Evolutionary conservation across 2,113 vertebrate genomes (phyloP), one percentile per base, ranked within the genome.

Genomic region (Oryzias curvinotus): DNA sequence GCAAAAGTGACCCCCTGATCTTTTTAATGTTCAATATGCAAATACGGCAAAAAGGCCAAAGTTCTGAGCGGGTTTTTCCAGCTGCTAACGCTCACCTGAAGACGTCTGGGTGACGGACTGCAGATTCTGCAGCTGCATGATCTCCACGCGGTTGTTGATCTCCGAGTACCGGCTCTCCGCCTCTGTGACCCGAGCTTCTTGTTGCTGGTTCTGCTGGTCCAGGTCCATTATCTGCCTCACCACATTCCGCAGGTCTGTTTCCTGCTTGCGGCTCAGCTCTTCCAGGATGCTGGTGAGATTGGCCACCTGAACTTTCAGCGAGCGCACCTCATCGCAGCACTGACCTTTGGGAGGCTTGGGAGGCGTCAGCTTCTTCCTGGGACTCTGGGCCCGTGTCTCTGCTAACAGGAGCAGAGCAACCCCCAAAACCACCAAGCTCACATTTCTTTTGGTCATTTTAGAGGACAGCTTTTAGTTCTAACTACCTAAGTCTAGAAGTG

Each of bases 91-190:
- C 94, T 97, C 93, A 99, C 96, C 96, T 92, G 94, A 92, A 0
- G 95, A 95, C 8, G 94, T 97, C 58, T 98, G 95, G 0, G 95
- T 93, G 47, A 93, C 88, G 0, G 93, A 94, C 85, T 98, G 95
- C 0, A 93, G 93, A 0, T 95, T 94, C 73, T 98, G 96, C 0
- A 98, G 91, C 73, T 98, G 96, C 92, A 98, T 95, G 85, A 97
- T 96, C 71, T 94, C 94, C 0, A 99, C 92, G 21, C 95, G 94
- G 90, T 92, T 97, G 92, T 96, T 96, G 87, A 99, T 95, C 51
- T 98, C 95, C 0, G 96, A 98, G 88, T 95, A 98, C 69, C 96
- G 98, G 92, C 94, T 93, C 90, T 99, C 96, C 0, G 93, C 96
- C 1, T 96, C 96, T 0, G 89, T 83, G 59, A 99, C 93, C 14